Evolutionary conservation across 2,113 vertebrate species (phyloP).

Genomic region (Saguinus imperator): DNA sequence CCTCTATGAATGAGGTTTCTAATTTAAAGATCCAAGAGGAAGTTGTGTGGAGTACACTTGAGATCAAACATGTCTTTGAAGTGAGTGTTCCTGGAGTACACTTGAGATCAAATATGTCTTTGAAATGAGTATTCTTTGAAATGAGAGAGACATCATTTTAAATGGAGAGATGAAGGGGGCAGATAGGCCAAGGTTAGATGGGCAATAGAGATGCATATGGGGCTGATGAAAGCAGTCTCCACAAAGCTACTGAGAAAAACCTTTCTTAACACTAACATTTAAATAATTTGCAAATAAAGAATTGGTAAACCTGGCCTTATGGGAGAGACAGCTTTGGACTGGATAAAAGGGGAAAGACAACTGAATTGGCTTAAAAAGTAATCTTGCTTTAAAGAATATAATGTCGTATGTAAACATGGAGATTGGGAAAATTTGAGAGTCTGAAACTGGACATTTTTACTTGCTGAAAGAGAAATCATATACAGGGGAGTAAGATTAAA

Average conservation of each 20-base stretch:
- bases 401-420: neutral
- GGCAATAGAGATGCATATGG: accelerated
- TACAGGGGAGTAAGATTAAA: neutral
- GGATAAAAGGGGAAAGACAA: neutral
- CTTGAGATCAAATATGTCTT: neutral
- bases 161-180: neutral
- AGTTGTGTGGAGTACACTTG: neutral
- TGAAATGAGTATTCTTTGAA: neutral
- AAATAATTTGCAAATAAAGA: neutral
- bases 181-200: neutral
- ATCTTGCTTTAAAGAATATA: neutral
- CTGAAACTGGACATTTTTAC: neutral
- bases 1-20: neutral
- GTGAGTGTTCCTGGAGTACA: neutral
- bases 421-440: neutral
- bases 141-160: neutral
- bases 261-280: neutral
- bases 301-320: neutral
- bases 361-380: neutral
- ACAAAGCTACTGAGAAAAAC: neutral
- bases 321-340: neutral
- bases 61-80: neutral
- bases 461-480: neutral
- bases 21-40: neutral
- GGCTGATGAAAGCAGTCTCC: neutral